Conservation (phyloP, 37 sponge, comb jelly and placozoan species). For the Agelas oroides region DNA sequence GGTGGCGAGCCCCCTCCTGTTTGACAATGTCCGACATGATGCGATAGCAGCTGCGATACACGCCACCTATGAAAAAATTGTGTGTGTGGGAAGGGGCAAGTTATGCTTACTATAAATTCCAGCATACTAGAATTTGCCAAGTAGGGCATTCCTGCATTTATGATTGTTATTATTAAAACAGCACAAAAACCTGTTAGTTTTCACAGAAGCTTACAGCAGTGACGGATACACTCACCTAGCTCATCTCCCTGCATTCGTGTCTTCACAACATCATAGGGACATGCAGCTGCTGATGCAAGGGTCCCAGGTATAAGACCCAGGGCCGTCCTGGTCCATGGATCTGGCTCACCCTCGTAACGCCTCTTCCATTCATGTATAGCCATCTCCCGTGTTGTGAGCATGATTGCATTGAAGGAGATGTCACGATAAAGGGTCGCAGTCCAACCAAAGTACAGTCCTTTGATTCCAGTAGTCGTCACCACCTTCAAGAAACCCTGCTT, state of each 20-base stretch:
- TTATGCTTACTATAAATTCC: neutral
- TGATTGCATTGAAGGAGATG: conserved; percentile 76
- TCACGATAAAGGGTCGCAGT: conserved; percentile 74
- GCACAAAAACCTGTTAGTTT: too few species aligned
- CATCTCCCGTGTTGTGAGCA: conserved; percentile 73
- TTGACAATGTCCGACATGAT: conserved; percentile 42
- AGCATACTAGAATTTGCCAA: neutral
- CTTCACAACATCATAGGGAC: conserved; percentile 88
- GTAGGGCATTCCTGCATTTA: neutral
- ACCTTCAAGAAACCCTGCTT: conserved; percentile 82
- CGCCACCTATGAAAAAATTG: neutral
- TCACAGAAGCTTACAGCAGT: too few species aligned
- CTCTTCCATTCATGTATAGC: conserved; percentile 27
- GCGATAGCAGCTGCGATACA: neutral
- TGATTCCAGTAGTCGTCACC: conserved; percentile 55
- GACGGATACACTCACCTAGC: conserved; percentile 53
- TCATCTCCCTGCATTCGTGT: conserved; percentile 80
- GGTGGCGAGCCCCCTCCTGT: conserved; percentile 66
- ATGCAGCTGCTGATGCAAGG: conserved; percentile 67
- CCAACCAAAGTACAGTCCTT: conserved; percentile 78
- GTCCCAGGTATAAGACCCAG: conserved; percentile 68
- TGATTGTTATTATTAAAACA: neutral
- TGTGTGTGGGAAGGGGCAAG: neutral
- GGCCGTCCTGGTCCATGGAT: conserved; percentile 13
- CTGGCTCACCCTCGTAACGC: conserved; percentile 31